Evolutionary conservation across 2,113 vertebrate genomes (phyloP).

Genomic region (Mesocricetus auratus): DNA sequence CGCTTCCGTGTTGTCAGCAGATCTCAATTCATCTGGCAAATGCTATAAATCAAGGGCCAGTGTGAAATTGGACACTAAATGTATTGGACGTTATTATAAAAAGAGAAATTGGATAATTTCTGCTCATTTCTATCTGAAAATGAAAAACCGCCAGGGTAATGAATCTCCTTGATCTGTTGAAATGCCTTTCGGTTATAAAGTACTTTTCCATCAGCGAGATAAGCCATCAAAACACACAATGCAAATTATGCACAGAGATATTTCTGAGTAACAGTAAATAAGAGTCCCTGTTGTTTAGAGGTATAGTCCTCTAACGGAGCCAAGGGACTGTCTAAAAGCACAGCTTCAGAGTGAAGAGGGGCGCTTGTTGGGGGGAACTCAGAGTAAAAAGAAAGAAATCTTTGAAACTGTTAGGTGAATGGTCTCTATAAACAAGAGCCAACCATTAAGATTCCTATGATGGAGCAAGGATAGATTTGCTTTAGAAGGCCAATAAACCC

Average conservation of each 20-base stretch:
- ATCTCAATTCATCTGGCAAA: slow-evolving; percentile 74
- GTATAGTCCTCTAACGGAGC: background rate
- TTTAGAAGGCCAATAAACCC: background rate
- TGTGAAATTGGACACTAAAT: slow-evolving; percentile 84
- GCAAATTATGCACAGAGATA: slow-evolving; percentile 63
- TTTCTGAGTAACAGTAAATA: slow-evolving; percentile 71
- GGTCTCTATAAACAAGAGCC: slow-evolving; percentile 24
- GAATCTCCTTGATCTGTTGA: slow-evolving; percentile 83
- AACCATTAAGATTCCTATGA: background rate
- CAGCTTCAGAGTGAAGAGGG: background rate
- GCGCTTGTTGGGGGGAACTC: background rate
- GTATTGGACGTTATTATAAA: slow-evolving; percentile 83
- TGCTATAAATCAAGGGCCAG: slow-evolving; percentile 83
- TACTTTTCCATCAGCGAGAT: slow-evolving; percentile 79
- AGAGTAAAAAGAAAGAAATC: slow-evolving; percentile 17
- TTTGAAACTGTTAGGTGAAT: background rate
- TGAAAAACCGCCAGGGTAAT: slow-evolving; percentile 85
- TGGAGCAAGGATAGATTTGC: background rate
- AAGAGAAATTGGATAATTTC: slow-evolving; percentile 86
- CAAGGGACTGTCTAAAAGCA: background rate
- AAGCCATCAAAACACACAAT: slow-evolving; percentile 67
- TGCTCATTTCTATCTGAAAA: slow-evolving; percentile 86
- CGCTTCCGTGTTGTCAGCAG: slow-evolving; percentile 60
- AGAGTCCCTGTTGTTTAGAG: slow-evolving; percentile 45
- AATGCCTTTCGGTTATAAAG: slow-evolving; percentile 81